These are phyloP conservation scores for Bombus vancouverensis DNA, from an alignment of 1,140 invertebrate species.

Conservation along the genomic window DNA sequence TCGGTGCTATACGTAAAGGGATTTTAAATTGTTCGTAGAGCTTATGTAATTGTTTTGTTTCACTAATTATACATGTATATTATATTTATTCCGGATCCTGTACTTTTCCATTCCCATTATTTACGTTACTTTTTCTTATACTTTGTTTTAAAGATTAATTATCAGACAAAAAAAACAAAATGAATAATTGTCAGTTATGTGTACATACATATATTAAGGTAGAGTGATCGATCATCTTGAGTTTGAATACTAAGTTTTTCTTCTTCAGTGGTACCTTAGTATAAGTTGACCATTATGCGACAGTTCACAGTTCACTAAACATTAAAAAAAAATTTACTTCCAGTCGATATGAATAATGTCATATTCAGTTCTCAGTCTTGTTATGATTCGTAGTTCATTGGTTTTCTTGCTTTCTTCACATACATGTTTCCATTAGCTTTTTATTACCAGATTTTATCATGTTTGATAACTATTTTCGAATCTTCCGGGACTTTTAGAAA, in stretches of 20 bases:
- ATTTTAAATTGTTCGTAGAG: slow-evolving; percentile 4
- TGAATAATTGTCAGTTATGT: neutral
- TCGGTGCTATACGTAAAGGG: neutral
- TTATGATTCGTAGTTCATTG: neutral
- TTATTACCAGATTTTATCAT: neutral
- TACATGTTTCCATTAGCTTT: neutral
- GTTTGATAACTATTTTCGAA: neutral
- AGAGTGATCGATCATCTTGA: neutral
- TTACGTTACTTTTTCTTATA: neutral
- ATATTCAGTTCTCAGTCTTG: slow-evolving; percentile 3
- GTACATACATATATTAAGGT: neutral
- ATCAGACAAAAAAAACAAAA: neutral
- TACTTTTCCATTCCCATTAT: neutral
- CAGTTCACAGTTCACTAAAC: neutral
- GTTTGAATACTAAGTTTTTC: neutral
- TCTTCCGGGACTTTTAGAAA: neutral
- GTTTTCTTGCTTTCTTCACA: neutral
- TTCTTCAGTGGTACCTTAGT: no score
- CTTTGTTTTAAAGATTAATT: neutral
- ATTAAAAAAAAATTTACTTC: neutral
- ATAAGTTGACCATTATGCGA: neutral
- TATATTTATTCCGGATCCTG: neutral
- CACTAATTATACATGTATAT: neutral
- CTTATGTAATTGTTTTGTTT: slow-evolving; percentile 20
- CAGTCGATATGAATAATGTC: no score